These are phyloP conservation scores for Dascillus cervinus DNA, from an alignment of 2,888 invertebrate genomes.

Conservation along the genomic window DNA sequence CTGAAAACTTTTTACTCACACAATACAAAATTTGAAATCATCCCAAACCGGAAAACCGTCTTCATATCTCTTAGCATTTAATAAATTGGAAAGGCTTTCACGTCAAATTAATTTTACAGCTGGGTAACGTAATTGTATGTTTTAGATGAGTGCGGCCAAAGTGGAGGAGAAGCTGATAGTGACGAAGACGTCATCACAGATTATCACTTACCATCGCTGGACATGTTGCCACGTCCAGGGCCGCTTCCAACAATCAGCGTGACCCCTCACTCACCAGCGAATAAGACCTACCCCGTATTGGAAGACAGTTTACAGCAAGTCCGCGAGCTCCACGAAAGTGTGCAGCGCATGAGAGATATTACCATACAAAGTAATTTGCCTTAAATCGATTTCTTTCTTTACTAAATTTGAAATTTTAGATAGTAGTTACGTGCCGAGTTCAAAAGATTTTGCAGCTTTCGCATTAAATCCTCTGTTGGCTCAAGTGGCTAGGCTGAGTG, in stretches of 20 bases:
- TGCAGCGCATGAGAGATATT: slow-evolving; percentile 69
- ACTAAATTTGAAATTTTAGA: slow-evolving; percentile 5
- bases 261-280: slow-evolving; percentile 79
- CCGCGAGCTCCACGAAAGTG: slow-evolving; percentile 65
- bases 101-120: too few species aligned
- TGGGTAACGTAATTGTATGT: too few species aligned
- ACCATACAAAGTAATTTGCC: slow-evolving; percentile 38
- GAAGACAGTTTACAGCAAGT: slow-evolving; percentile 72
- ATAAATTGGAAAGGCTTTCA: too few species aligned
- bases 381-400: neutral
- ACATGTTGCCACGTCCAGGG: slow-evolving; percentile 33
- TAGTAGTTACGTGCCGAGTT: slow-evolving; percentile 22
- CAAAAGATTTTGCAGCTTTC: slow-evolving; percentile 34
- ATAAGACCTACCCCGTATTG: slow-evolving; percentile 56
- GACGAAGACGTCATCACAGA: slow-evolving; percentile 75
- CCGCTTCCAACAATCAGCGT: slow-evolving; percentile 77
- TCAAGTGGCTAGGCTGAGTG: slow-evolving; percentile 53
- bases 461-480: slow-evolving; percentile 38
- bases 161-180: slow-evolving; percentile 66
- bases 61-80: too few species aligned
- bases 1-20: too few species aligned
- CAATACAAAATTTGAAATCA: too few species aligned
- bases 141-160: slow-evolving; percentile 61
- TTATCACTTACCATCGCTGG: slow-evolving; percentile 46
- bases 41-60: too few species aligned